A percentile compares a stretch with the other conserved stretches of the same genome.
Evolutionary conservation across 2,113 vertebrate genomes (phyloP).

Genomic region (Rana temporaria): DNA sequence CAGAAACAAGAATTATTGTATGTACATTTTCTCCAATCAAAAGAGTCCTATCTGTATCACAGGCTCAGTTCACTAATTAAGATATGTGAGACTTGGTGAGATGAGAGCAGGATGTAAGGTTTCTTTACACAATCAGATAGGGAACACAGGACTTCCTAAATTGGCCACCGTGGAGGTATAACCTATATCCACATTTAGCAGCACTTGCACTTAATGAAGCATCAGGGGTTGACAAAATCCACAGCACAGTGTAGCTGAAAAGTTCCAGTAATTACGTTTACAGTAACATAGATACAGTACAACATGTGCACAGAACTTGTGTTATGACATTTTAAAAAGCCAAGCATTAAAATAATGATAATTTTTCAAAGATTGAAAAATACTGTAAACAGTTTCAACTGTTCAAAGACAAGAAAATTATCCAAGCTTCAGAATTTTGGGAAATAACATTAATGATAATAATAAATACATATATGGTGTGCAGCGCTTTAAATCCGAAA

Average conservation of each 20-base stretch:
- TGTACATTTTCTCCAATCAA: not conserved
- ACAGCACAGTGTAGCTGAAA: not conserved
- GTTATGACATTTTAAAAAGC: not conserved
- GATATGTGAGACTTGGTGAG: not conserved
- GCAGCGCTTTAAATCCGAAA: too few species aligned
- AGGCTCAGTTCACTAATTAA: conserved; percentile 6
- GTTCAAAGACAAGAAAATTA: too few species aligned
- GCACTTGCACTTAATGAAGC: conserved; percentile 14
- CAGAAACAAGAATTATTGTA: too few species aligned
- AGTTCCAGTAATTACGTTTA: not conserved
- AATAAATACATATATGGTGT: too few species aligned
- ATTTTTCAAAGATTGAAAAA: too few species aligned
- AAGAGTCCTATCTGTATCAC: not conserved
- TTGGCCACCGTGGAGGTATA: conserved; percentile 29
- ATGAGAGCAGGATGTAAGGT: not conserved
- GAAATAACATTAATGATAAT: too few species aligned
- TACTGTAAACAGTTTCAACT: too few species aligned
- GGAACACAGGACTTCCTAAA: conserved; percentile 1
- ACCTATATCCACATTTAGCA: conserved; percentile 39
- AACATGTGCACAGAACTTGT: not conserved
- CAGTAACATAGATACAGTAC: not conserved
- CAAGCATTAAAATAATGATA: not conserved
- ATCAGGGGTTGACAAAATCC: not conserved
- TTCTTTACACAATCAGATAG: not conserved
- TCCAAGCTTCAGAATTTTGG: too few species aligned